phyloP scores from a whole-genome alignment of 2,113 vertebrate species.

The Nerophis lumbriciformis region DNA sequence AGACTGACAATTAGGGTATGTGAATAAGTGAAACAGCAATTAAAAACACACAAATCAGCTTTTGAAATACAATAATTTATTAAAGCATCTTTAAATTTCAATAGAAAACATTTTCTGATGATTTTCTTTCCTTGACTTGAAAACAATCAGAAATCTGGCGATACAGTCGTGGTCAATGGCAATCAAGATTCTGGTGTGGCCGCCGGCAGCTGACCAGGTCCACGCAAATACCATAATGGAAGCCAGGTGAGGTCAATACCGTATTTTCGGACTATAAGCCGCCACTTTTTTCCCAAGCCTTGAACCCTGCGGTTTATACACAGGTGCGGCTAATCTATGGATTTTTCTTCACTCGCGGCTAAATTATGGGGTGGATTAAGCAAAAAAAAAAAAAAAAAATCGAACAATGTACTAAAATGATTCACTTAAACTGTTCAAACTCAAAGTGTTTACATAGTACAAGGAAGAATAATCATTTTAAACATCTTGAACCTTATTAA shows the following conservation, averaged over 20 bases:
- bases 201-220: constrained; percentile 82
- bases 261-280: too few species aligned
- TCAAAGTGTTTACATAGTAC: too few species aligned
- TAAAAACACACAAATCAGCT: constrained; percentile 37
- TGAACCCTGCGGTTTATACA: too few species aligned
- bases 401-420: too few species aligned
- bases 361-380: too few species aligned
- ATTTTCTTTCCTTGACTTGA: constrained; percentile 54
- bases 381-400: too few species aligned
- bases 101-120: constrained; percentile 80
- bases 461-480: too few species aligned
- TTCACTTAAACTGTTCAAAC: too few species aligned
- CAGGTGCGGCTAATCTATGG: too few species aligned
- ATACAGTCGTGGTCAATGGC: constrained; percentile 57
- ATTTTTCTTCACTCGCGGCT: too few species aligned
- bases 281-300: too few species aligned
- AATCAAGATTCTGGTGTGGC: constrained; percentile 68
- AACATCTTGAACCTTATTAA: too few species aligned
- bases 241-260: constrained; percentile 54
- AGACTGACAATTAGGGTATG: neutral
- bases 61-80: constrained; percentile 86
- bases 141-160: constrained; percentile 73
- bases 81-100: constrained; percentile 87
- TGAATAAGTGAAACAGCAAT: constrained; percentile 5
- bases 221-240: constrained; percentile 53